These are phyloP conservation scores for Leguminivora glycinivorella DNA, from an alignment of 1,140 invertebrate species.

Conservation along the genomic window DNA sequence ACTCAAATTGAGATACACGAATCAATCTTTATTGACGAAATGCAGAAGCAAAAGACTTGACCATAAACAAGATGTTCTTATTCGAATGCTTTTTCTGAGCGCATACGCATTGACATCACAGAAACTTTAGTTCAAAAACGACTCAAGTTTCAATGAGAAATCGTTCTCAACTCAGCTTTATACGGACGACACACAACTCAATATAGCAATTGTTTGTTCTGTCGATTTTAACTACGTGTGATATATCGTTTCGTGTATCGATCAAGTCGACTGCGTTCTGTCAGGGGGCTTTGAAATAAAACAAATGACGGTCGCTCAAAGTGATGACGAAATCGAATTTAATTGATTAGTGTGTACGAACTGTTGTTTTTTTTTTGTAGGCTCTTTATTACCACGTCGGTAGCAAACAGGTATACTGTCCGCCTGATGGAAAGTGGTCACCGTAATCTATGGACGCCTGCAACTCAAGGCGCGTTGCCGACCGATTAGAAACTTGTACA, in stretches of 20 bases:
- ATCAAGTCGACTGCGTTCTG: slow-evolving; percentile 19
- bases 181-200: background rate
- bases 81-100: background rate
- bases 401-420: no score
- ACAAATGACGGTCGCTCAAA: background rate
- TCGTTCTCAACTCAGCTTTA: background rate
- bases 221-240: background rate
- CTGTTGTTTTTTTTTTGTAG: no score
- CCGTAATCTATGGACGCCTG: no score
- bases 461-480: no score
- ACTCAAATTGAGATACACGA: background rate
- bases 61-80: slow-evolving; percentile 7
- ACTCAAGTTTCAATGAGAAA: background rate
- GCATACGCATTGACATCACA: background rate
- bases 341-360: no score
- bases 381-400: no score
- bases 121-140: background rate
- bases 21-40: slow-evolving; percentile 19
- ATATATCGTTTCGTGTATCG: background rate
- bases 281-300: slow-evolving; percentile 18
- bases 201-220: background rate
- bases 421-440: no score
- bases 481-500: no score
- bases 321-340: background rate
- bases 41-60: slow-evolving; percentile 11